Evolutionary conservation across 2,888 invertebrate species (phyloP).

Genomic region (Nomada goodeniana): DNA sequence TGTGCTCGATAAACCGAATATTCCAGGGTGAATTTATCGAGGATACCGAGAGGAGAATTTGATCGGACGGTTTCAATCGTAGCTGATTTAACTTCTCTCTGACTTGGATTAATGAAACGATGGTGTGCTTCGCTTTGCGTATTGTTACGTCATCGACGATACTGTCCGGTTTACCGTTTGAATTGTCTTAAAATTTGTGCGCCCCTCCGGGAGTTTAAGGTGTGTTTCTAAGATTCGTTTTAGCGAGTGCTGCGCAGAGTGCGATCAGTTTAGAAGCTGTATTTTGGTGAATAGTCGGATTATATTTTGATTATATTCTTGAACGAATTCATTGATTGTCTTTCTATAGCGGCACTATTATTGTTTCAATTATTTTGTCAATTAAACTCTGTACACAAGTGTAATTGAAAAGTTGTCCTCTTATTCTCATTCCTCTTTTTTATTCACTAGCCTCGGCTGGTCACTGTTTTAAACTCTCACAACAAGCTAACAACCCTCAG

Average conservation of each 20-base stretch:
- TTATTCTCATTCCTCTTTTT: background rate
- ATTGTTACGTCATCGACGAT: background rate
- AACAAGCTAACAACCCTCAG: background rate
- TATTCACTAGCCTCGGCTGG: background rate
- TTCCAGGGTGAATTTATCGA: slow-evolving; percentile 15
- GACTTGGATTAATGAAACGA: background rate
- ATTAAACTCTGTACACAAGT: background rate
- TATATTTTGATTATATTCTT: too few species aligned
- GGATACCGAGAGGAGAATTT: slow-evolving; percentile 3
- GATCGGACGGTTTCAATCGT: slow-evolving; percentile 8
- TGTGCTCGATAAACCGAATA: slow-evolving; percentile 38
- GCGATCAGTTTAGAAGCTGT: too few species aligned
- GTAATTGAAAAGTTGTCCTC: background rate
- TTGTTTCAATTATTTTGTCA: background rate
- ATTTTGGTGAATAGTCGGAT: too few species aligned
- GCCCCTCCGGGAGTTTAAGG: too few species aligned
- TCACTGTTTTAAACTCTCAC: background rate
- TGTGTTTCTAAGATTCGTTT: too few species aligned
- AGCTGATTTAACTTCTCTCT: background rate
- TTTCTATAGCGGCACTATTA: background rate
- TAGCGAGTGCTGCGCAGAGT: too few species aligned
- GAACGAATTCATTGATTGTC: too few species aligned
- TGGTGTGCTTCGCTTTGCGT: background rate
- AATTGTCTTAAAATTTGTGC: background rate
- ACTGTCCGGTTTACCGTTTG: background rate